Evolutionary conservation across 2,888 invertebrate species (phyloP).

Genomic region (Drosophila multiciliata): DNA sequence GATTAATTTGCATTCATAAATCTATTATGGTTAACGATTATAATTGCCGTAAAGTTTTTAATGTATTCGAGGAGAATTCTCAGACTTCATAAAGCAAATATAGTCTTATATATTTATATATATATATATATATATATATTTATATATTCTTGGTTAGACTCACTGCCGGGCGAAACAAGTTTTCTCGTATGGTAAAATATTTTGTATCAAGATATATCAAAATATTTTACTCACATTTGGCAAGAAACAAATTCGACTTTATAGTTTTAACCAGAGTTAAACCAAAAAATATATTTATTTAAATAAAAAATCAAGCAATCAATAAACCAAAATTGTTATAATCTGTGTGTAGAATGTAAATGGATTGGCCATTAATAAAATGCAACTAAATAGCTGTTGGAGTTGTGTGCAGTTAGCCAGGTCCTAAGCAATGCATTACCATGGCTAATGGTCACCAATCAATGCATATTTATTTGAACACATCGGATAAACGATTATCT

Average conservation of each 20-base stretch:
- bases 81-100: not conserved
- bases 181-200: too few species aligned
- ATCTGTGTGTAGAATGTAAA: not conserved
- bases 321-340: not conserved
- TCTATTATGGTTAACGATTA: not conserved
- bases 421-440: not conserved
- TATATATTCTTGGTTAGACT: too few species aligned
- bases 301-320: not conserved
- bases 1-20: conserved; percentile 1
- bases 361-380: not conserved
- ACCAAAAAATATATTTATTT: not conserved
- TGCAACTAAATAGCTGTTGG: not conserved
- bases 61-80: not conserved
- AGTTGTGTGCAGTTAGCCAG: not conserved
- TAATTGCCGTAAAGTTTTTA: not conserved
- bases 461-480: conserved; percentile 37
- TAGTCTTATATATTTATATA: too few species aligned
- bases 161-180: too few species aligned
- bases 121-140: too few species aligned
- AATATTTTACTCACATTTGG: not conserved
- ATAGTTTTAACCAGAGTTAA: not conserved
- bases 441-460: conserved; percentile 36
- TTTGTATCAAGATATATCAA: not conserved
- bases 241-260: not conserved
- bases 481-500: conserved; percentile 77